Evolutionary conservation across 2,888 invertebrate genomes (phyloP).

Genomic region (Drosophila putrida): DNA sequence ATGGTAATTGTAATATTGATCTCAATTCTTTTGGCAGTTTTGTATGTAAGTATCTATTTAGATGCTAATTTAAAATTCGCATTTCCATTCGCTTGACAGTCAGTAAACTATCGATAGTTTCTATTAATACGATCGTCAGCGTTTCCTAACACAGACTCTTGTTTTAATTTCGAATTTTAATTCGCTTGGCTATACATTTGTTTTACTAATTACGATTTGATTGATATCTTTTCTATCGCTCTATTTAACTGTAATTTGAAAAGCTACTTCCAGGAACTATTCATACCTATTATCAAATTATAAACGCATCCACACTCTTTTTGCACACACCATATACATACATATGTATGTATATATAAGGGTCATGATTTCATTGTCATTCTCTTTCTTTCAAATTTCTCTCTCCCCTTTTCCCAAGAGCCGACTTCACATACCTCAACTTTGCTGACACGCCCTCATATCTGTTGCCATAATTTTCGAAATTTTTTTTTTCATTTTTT

Average conservation of each 20-base stretch:
- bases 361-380: background rate
- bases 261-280: no score
- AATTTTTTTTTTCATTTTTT: conserved; percentile 20
- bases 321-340: background rate
- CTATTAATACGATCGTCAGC: no score
- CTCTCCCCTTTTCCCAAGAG: background rate
- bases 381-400: background rate
- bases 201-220: no score
- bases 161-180: no score
- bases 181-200: no score
- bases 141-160: no score
- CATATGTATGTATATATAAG: background rate
- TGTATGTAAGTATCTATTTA: no score
- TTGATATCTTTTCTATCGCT: no score
- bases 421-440: conserved; percentile 44
- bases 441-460: conserved; percentile 49
- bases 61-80: no score
- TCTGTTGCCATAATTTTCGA: conserved; percentile 61
- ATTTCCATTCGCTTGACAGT: no score
- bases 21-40: background rate
- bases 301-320: background rate
- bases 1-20: background rate
- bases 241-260: no score
- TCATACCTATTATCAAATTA: background rate
- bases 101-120: no score